Base-by-base conservation (phyloP, 1,140 invertebrate species). In the Drosophila orena region DNA sequence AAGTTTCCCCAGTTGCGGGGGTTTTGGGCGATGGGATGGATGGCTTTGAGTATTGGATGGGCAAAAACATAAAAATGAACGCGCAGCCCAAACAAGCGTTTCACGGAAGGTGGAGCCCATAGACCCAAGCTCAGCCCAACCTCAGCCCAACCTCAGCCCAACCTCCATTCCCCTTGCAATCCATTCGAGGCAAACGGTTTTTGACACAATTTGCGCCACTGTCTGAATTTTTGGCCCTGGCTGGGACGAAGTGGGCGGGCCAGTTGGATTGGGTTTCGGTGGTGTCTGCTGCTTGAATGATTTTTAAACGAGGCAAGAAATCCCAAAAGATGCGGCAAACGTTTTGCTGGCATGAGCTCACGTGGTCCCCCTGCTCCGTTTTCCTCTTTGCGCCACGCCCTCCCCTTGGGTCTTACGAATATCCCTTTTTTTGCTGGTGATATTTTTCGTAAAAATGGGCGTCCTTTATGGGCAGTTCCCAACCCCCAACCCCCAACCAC, bases 291-390 rank as follows among this genome's bases (percentile, higher is more conserved):
- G 84, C 84, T 88, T 88, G 84, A 88, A 88, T 88, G 84, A 89
- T 88, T 88, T 88, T 88, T 88, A 88, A 88, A 88, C 84, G 84
- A 88, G 84, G 84, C 84, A 88, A 88, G 84, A 88, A 88, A 88
- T 88, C 84, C 84, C 84, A 79, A 88, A 88, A 88, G 84, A 88
- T 88, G 84, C 84, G 84, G 76, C 79, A 83, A 88, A 65, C 83
- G 79, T 78, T 86, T 85, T 81, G 64, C 75, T 86, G 79, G 83
- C 75, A 76, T 69, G 83, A 68, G 84, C 75, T 88, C 80, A 77
- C 71, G 76, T 88, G 79, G 84, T 75, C 64, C 70, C 74, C 47
- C 40, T 3, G 11, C 37, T 17, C 12, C 27, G 5, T 24, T 49
- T 61, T 66, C 52, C 54, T 15, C 20, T 14, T 30, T 43, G 4